Evolutionary conservation across 2,113 vertebrate genomes (phyloP).

Genomic region (Laterallus jamaicensis): DNA sequence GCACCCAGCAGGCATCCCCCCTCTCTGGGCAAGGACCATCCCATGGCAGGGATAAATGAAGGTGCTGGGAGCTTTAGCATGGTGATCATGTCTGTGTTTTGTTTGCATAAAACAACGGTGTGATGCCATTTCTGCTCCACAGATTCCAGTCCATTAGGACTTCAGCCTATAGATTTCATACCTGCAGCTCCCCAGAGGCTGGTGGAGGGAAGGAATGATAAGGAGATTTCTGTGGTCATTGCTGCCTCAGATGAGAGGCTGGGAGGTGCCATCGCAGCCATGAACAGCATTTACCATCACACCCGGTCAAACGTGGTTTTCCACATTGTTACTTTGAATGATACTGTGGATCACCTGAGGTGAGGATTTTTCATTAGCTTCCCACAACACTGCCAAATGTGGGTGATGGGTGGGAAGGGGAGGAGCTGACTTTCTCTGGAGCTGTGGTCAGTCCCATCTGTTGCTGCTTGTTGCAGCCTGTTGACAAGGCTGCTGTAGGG

Average conservation of each 20-base stretch:
- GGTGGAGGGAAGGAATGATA: constrained; percentile 59
- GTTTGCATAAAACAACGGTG: background rate
- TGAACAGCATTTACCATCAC: constrained; percentile 91
- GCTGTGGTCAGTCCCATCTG: background rate
- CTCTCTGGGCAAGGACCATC: too few relatives aligned
- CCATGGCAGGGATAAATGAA: too few relatives aligned
- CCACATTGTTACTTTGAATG: constrained; percentile 90
- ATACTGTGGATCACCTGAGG: constrained; percentile 89
- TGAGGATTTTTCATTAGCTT: constrained; percentile 49
- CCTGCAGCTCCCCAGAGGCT: constrained; percentile 66
- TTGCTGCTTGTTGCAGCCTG: background rate
- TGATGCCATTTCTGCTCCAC: background rate
- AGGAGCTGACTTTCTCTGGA: background rate
- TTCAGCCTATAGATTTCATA: constrained; percentile 87
- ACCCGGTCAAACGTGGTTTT: constrained; percentile 89
- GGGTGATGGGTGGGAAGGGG: background rate
- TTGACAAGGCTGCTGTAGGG: background rate
- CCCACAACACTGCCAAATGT: background rate
- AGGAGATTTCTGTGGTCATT: constrained; percentile 91
- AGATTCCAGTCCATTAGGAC: constrained; percentile 81
- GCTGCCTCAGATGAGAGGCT: constrained; percentile 90
- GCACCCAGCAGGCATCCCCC: too few relatives aligned
- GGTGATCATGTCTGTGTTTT: background rate
- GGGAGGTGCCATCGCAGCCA: constrained; percentile 88
- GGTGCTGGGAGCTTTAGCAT: background rate